phyloP scores from a whole-genome alignment of 2,797 vertebrate species.

The Alcedo atthis region DNA sequence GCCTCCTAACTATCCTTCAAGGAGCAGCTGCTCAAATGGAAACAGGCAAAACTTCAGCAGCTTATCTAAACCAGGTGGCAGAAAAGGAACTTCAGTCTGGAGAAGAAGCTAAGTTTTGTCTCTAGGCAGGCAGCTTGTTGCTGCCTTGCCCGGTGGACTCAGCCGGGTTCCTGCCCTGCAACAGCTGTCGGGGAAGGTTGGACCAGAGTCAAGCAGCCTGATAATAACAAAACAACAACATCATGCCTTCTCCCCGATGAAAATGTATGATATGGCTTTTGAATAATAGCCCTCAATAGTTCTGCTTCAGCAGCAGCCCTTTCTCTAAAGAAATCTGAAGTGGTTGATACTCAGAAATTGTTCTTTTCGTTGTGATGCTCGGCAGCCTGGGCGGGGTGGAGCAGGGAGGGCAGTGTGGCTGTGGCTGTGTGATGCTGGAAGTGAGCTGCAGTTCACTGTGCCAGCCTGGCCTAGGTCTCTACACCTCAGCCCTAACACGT shows the following conservation, averaged over 20 bases:
- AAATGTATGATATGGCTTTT: background rate
- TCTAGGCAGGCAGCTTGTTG: background rate
- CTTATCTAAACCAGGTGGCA: slow-evolving; percentile 59
- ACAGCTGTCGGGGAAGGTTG: background rate
- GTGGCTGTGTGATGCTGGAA: background rate
- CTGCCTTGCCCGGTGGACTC: background rate
- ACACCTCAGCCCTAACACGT: background rate
- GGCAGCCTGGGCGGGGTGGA: background rate
- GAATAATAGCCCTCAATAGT: background rate
- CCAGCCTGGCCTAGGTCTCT: background rate
- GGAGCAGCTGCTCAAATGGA: slow-evolving; percentile 33
- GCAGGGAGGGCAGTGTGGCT: background rate
- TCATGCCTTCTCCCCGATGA: background rate
- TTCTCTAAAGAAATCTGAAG: background rate
- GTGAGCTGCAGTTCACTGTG: background rate
- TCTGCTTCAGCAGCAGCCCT: background rate
- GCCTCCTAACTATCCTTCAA: background rate
- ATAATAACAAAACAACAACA: background rate
- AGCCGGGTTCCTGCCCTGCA: background rate
- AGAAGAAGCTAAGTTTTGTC: slow-evolving; percentile 28
- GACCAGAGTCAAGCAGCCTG: background rate
- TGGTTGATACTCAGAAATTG: fast-evolving
- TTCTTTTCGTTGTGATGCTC: background rate
- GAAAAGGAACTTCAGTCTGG: background rate
- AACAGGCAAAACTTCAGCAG: background rate